phyloP scores from a whole-genome alignment of 2,113 vertebrate genomes.

The Callocephalon fimbriatum region DNA sequence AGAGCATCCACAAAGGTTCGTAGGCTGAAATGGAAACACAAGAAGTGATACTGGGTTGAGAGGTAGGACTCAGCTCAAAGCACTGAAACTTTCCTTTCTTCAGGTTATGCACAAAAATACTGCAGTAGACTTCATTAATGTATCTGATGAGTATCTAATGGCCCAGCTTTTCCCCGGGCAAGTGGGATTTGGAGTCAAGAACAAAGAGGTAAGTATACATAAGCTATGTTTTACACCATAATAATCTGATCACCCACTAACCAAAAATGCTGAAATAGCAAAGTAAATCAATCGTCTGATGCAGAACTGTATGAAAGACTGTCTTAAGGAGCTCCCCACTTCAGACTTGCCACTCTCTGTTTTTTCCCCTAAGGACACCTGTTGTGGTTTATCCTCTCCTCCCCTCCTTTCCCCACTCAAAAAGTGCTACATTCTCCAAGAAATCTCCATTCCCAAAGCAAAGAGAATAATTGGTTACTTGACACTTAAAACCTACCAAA shows the following conservation, averaged over 20 bases:
- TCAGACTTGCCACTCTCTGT: not conserved
- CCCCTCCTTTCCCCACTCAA: not conserved
- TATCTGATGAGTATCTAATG: not conserved
- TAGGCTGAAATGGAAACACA: not conserved
- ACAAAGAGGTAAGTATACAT: not conserved
- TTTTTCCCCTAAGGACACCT: not conserved
- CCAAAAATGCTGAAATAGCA: slow-evolving; percentile 38
- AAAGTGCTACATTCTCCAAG: not conserved
- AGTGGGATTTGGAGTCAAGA: not conserved
- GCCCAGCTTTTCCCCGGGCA: not conserved
- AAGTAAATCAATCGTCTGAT: not conserved
- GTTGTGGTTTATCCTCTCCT: not conserved
- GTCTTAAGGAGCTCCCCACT: not conserved
- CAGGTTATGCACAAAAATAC: not conserved
- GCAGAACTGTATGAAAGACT: slow-evolving; percentile 21
- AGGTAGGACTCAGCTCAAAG: not conserved
- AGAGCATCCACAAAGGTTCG: not conserved
- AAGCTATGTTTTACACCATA: not conserved
- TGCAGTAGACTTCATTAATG: not conserved
- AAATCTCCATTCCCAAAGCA: not conserved
- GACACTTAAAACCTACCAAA: not conserved
- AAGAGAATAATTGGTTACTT: not conserved
- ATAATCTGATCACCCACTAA: slow-evolving; percentile 5
- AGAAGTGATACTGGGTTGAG: not conserved
- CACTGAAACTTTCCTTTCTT: not conserved